Evolutionary conservation across 2,113 vertebrate genomes (phyloP), one percentile per base, ranked within the genome.

Genomic region (Myiozetetes cayanensis): DNA sequence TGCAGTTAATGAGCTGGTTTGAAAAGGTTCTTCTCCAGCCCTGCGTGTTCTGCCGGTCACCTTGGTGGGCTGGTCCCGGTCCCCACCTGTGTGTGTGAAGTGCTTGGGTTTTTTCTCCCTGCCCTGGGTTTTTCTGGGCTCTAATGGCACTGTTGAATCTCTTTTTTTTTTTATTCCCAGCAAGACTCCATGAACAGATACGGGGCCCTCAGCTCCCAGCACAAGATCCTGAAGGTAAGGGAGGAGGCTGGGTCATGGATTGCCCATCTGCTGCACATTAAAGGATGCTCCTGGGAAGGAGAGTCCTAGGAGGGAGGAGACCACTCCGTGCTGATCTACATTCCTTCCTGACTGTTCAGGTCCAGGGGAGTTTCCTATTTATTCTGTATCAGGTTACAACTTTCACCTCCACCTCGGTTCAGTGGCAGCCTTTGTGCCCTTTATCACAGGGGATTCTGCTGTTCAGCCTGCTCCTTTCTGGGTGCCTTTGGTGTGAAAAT

Each of bases 171-270:
- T 75, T 44, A 65, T 62, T 70, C 87, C 44, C 96, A 98, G 98
- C 98, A 98, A 97, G 98, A 98, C 39, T 97, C 98, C 19, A 97
- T 98, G 98, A 98, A 98, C 95, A 96, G 97, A 86, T 98, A 98
- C 0, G 97, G 97, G 9, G 98, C 97, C 17, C 95, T 98, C 33
- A 98, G 97, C 8, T 98, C 98, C 15, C 97, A 98, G 92, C 97
- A 98, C 93, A 98, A 96, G 93, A 98, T 98, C 35, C 93, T 98
- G 63, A 98, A 98, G 97, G 98, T 98, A 95, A 97, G 92, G 31
- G 31, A 16, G 30, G 9, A 9, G 4, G 6, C 27, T 35, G 59
- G 10, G 39, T 58, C 35, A 2, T 1, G 3, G 28, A 8, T 14
- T 47, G 28, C 0, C 50, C 28, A 1, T 9, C 53, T 35, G 25